Conservation (phyloP, 2,113 vertebrate genomes). For the Motacilla tschutschensis region DNA sequence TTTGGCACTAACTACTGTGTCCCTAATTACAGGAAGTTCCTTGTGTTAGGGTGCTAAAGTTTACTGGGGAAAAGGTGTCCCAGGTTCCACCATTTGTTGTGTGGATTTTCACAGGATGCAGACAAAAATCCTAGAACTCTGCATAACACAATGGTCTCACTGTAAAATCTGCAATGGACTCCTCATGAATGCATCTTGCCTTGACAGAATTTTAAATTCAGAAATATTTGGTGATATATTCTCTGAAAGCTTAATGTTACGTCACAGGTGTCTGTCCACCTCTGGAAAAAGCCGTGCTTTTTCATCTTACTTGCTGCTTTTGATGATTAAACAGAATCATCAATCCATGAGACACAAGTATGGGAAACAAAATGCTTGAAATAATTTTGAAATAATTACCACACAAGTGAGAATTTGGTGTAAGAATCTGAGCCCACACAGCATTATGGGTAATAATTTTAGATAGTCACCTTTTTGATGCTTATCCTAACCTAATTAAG, state of each 20-base stretch:
- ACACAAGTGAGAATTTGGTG: not conserved
- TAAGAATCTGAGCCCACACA: conserved; percentile 20
- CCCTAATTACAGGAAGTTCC: not conserved
- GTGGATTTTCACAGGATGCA: conserved; percentile 11
- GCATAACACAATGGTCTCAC: not conserved
- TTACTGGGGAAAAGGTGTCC: not conserved
- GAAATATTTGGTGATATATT: not conserved
- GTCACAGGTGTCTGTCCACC: not conserved
- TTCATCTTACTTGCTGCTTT: not conserved
- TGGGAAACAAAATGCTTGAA: not conserved
- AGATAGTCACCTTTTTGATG: conserved; percentile 26
- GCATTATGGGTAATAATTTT: conserved; percentile 18
- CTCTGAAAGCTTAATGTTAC: not conserved
- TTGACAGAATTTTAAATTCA: not conserved
- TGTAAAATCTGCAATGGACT: not conserved
- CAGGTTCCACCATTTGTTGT: not conserved
- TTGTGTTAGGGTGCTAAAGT: not conserved
- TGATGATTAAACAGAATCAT: not conserved
- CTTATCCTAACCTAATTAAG: conserved; percentile 52
- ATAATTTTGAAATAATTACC: not conserved
- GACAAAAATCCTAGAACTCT: not conserved
- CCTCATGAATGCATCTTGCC: not conserved
- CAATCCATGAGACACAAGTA: not conserved
- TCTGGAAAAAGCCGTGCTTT: not conserved
- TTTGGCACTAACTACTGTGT: not conserved